Conservation (phyloP, 2,113 vertebrate species). For the Podarcis muralis region DNA sequence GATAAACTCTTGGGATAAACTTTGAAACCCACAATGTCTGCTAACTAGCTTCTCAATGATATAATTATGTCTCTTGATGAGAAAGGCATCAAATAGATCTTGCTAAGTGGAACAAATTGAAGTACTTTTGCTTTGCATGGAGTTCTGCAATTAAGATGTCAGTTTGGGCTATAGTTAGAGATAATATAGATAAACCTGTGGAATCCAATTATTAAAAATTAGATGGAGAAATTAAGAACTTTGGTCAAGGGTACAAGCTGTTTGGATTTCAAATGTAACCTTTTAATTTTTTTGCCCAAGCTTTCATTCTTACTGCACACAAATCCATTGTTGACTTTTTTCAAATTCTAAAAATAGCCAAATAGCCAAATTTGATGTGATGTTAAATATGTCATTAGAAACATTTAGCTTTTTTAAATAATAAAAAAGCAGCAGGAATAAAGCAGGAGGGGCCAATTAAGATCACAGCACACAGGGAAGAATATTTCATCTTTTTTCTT, state of each 20-base stretch:
- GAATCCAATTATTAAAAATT: neutral
- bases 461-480: too few species aligned
- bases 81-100: neutral
- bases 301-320: neutral
- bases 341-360: too few species aligned
- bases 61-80: neutral
- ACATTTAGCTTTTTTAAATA: too few species aligned
- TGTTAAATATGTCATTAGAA: too few species aligned
- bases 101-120: neutral
- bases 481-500: too few species aligned
- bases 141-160: neutral
- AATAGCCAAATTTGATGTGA: too few species aligned
- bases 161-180: neutral
- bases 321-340: neutral
- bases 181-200: neutral
- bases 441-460: too few species aligned
- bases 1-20: neutral
- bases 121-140: neutral
- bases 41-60: neutral
- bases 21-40: neutral
- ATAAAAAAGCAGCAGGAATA: too few species aligned
- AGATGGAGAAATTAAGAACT: neutral
- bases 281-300: neutral
- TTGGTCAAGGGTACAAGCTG: neutral
- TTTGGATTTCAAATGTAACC: neutral